Percentiles rank a stretch among this genome's conserved stretches.
Conservation (phyloP, 2,797 vertebrate genomes). For the Sebastes steindachneri region DNA sequence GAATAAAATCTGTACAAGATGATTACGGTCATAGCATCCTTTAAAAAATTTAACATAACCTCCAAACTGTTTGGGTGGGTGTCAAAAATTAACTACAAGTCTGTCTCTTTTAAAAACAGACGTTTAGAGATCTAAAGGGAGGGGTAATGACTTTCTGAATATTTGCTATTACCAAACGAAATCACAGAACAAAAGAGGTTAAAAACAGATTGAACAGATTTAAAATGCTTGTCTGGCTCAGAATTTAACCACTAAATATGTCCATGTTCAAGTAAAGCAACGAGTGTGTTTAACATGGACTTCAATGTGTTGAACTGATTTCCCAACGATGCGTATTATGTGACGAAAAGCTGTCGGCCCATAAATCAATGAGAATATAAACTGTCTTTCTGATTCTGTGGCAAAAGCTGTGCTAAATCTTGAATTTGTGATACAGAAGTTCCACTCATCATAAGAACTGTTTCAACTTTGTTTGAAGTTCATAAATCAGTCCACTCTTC, state of each 20-base stretch:
- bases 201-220: background rate
- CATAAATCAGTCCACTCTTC: background rate
- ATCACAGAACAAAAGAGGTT: background rate
- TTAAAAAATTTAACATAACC: too few relatives aligned
- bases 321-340: background rate
- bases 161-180: background rate
- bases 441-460: background rate
- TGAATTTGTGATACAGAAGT: background rate
- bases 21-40: background rate
- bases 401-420: background rate
- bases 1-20: background rate
- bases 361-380: background rate
- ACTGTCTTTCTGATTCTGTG: background rate
- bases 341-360: background rate
- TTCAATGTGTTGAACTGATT: background rate
- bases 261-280: background rate
- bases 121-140: background rate
- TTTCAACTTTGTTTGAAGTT: background rate
- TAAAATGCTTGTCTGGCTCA: background rate
- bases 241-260: background rate
- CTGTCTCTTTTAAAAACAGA: background rate
- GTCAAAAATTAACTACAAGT: too few relatives aligned
- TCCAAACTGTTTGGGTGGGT: too few relatives aligned
- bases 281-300: background rate
- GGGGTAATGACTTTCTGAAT: background rate